These are phyloP conservation scores for Ctenicera cuprea DNA, from an alignment of 2,888 invertebrate species.

Conservation along the genomic window DNA sequence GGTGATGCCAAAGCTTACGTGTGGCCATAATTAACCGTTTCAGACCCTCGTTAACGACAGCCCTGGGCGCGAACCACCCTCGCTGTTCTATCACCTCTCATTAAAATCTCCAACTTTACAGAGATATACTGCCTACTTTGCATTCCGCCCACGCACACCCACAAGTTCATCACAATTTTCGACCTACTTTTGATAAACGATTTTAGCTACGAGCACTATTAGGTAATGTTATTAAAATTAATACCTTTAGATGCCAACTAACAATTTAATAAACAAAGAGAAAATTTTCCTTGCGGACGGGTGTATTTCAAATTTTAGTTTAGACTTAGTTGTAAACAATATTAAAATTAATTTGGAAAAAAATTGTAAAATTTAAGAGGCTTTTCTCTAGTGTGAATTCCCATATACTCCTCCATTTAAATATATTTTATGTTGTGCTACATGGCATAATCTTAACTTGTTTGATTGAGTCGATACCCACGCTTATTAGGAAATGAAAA, in stretches of 20 bases:
- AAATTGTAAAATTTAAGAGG: too few species aligned
- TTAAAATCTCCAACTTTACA: conserved; percentile 63
- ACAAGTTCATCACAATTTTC: conserved; percentile 7
- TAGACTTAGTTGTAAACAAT: too few species aligned
- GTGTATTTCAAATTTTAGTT: too few species aligned
- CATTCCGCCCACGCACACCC: conserved; percentile 50
- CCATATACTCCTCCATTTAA: too few species aligned
- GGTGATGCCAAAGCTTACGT: conserved; percentile 54
- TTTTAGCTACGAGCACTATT: background rate
- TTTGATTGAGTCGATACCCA: too few species aligned
- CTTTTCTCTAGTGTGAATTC: too few species aligned
- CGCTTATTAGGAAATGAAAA: background rate
- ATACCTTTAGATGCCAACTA: background rate
- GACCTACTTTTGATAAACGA: conserved; percentile 26
- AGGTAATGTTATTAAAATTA: background rate
- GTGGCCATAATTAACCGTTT: conserved; percentile 65
- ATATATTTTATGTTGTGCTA: too few species aligned
- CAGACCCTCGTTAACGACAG: conserved; percentile 68
- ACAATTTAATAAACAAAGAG: too few species aligned
- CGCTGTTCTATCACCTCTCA: conserved; percentile 64
- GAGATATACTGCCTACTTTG: conserved; percentile 60
- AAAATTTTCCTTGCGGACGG: too few species aligned
- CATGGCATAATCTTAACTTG: too few species aligned
- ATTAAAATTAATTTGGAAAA: too few species aligned
- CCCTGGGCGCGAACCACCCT: conserved; percentile 67